phyloP scores from a whole-genome alignment of 2,888 invertebrate genomes.

The Yponomeuta sedellus region DNA sequence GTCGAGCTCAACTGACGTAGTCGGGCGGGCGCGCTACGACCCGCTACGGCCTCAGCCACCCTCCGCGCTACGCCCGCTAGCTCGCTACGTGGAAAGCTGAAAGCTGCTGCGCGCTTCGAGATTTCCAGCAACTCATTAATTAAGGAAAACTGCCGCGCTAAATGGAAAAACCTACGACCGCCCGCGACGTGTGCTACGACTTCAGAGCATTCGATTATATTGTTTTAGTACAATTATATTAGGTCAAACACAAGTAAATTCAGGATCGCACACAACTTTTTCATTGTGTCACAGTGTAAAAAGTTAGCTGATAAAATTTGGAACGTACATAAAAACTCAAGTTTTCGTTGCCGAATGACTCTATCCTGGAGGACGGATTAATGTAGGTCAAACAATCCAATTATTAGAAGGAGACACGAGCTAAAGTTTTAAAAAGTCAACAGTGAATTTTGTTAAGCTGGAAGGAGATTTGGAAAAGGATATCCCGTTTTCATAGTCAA shows the following conservation, averaged over 20 bases:
- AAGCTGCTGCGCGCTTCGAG: slow-evolving; percentile 39
- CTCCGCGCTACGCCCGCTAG: slow-evolving; percentile 39
- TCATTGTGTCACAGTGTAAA: no score
- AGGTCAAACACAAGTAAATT: background rate
- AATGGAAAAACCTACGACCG: background rate
- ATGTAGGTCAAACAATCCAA: no score
- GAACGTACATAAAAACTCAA: no score
- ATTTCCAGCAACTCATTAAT: slow-evolving; percentile 26
- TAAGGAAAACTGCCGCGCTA: background rate
- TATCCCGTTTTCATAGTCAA: background rate
- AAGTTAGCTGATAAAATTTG: no score
- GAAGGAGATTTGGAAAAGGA: background rate
- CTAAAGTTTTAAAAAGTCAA: no score
- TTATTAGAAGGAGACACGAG: no score
- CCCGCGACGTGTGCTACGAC: background rate
- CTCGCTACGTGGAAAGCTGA: slow-evolving; percentile 49
- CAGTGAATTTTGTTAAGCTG: background rate
- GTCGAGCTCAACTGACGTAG: slow-evolving; percentile 59
- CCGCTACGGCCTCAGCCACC: slow-evolving; percentile 45
- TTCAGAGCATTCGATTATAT: background rate
- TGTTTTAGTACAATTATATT: background rate
- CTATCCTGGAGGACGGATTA: no score
- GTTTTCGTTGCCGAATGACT: no score
- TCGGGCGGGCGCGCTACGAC: slow-evolving; percentile 45
- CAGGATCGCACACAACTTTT: no score